Evolutionary conservation across 2,888 invertebrate species (phyloP), one percentile per base, ranked within the genome.

Genomic region (Eudemis profundana): DNA sequence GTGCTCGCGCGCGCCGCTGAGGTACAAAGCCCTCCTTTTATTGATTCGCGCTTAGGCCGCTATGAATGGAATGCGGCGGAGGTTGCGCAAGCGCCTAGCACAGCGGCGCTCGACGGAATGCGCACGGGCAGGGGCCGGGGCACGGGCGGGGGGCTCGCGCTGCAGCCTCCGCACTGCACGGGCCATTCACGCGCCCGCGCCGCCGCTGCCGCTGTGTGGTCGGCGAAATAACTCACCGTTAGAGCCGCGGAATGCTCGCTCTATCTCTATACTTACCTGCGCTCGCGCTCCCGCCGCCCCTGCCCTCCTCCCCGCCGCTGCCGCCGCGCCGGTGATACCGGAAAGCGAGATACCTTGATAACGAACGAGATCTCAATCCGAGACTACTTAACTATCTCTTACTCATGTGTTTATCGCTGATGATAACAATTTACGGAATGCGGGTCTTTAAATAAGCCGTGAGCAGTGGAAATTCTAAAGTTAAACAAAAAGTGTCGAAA

Each of bases 151-250:
- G 81, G 81, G 81, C 56, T 54, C 42, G 8, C 79, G 78, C 82
- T 86, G 86, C 86, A 85, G 83, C 83, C 84, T 84, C 78, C 85
- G 82, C 80, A 81, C 79, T 85, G 86, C 90, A 89, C 89, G 85
- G 90, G 89, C 90, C 90, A 90, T 89, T 89, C 90, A 89, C 90
- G 89, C 62, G 50, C 61, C 84, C 84, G 83, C 80, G 76, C 77
- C 77, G 75, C 73, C 69, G 69, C 67, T 66, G 67, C 77, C 82
- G 81, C 82, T 83, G 77, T 78, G 76, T 77, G 79, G 79, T 79
- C 87, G 83, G 89, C 91, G 84, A 90, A 90, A 90, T 90, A 89
- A 86, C 87, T 87, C 86, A 90, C 91, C 90, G 91, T 91, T 91
- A 90, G 81, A 82, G 82, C 82, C 80, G 83, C 83, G 90, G 90